Base-by-base conservation (phyloP, 2,797 vertebrate species). In the Threskiornis aethiopicus region DNA sequence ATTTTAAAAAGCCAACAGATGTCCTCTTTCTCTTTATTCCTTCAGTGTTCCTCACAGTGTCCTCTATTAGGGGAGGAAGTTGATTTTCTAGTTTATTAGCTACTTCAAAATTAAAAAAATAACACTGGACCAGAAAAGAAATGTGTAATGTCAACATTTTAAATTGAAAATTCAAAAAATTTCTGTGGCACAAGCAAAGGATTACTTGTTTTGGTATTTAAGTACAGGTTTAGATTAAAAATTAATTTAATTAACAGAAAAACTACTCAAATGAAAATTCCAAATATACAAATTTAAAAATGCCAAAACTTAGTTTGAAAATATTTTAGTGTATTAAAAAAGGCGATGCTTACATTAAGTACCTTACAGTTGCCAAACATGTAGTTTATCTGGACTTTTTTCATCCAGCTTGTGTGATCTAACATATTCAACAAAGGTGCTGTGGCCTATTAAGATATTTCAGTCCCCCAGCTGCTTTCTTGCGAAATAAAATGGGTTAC, bases 391-490 rank as follows among this genome's bases (percentile, higher is more conserved):
- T 71, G 19, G 22, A 47, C 3, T 12, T 54, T 52, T 84, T 31
- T 41, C 13, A 20, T 69, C 51, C 31, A 24, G n/a, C 1, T 71
- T 77, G 20, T 42, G 18, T 24, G 13, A 64, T 29, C 42, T 41
- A 65, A 69, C 7, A 33, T 9, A 85, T 52, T 52, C n/a, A 51
- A 19, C 13, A 62, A 80, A 41, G 25, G 5, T 0, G 0, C 33
- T 82, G 62, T 42, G 28, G 12, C 29, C 41, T 87, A 22, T 69
- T 71, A 72, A 71, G 39, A 46, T 64, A 51, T 61, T 76, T 35
- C 2, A 1, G 24, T 67, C 19, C 31, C 16, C 4, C 14, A 41
- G 9, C 1, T 73, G 11, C 44, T 37, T 87, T 82, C 78, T 35
- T 62, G 28, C 29, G 85, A 72, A 89, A 64, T 47, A 28, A 55